A percentile compares a stretch with the other conserved stretches of the same genome.
These are phyloP conservation scores for Labia minor DNA, from an alignment of 2,888 invertebrate species.

Conservation along the genomic window DNA sequence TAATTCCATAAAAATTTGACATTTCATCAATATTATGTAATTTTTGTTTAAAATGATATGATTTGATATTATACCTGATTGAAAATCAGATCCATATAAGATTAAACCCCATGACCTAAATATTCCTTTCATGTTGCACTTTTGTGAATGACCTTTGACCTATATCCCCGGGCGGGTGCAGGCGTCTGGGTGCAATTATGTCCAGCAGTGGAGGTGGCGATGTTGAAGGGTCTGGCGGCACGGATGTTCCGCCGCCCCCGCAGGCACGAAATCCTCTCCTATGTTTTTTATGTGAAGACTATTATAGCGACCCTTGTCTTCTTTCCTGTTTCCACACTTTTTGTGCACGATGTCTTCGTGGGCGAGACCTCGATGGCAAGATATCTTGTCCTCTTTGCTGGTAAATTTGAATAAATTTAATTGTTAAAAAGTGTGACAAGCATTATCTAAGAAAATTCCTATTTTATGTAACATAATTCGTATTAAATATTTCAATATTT, in stretches of 20 bases:
- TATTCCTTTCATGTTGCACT: neutral
- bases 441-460: neutral
- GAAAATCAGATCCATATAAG: too few species aligned
- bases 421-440: neutral
- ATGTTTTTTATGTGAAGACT: slow-evolving; percentile 56
- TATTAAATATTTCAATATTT: neutral
- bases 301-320: slow-evolving; percentile 56
- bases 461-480: neutral
- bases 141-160: neutral
- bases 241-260: slow-evolving; percentile 22
- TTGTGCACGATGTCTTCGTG: slow-evolving; percentile 53
- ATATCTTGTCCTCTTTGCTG: slow-evolving; percentile 57
- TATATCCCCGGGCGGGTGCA: slow-evolving; percentile 5
- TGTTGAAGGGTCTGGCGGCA: slow-evolving; percentile 20
- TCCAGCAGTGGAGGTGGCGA: slow-evolving; percentile 17
- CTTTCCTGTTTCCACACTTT: slow-evolving; percentile 59
- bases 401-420: slow-evolving; percentile 35
- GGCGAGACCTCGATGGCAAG: slow-evolving; percentile 48
- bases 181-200: slow-evolving; percentile 13
- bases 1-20: too few species aligned
- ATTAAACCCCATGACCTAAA: neutral
- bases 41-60: too few species aligned
- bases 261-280: slow-evolving; percentile 46
- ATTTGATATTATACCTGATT: too few species aligned
- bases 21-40: too few species aligned